Base-by-base conservation (phyloP, 2,888 invertebrate genomes). In the Geophilus truncorum region DNA sequence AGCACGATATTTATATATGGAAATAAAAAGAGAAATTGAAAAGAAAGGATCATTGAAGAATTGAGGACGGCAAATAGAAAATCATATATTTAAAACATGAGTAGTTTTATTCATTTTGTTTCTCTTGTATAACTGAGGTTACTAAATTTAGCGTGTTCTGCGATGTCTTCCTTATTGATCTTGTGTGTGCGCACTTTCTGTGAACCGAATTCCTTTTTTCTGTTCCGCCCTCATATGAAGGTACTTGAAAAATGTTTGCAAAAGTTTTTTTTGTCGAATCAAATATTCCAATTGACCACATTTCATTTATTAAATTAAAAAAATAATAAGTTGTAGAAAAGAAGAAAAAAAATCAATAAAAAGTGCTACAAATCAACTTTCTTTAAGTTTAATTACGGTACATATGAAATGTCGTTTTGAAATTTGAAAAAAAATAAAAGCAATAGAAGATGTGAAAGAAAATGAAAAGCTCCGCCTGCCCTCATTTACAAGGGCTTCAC, bases 141-240 rank as follows among this genome's bases (percentile, higher is more conserved):
- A 70, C 70, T 28, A 70, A 70, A 70, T 70, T 70, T 70, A 70
- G 70, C 70, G 7, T 51, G 51, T 51, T 51, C 51, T 18, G n/a
- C 70, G 28, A 70, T 25, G 70, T 70, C 70, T 70, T 70, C 70
- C n/a, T 70, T 70, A 70, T 70, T 70, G 70, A 70, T 70, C 70
- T 51, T 51, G 51, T 18, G 51, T 51, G 51, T 51, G 51, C 51
- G 18, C 51, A 40, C 12, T 40, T 40, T 51, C 18, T 51, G 7
- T n/a, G 18, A 51, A 51, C 51, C 51, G 51, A 15, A 51, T 51
- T 70, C 28, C 70, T 25, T 25, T 70, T 70, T 28, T 70, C 25
- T 25, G 10, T 28, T 70, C 12, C 28, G 28, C 45, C 18, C 21
- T 51, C 18, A 51, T 51, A 51, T 18, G 51, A 51, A 51, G 51